Evolutionary conservation across 2,113 vertebrate genomes (phyloP), one percentile per base, ranked within the genome.

Genomic region (Ictidomys tridecemlineatus): DNA sequence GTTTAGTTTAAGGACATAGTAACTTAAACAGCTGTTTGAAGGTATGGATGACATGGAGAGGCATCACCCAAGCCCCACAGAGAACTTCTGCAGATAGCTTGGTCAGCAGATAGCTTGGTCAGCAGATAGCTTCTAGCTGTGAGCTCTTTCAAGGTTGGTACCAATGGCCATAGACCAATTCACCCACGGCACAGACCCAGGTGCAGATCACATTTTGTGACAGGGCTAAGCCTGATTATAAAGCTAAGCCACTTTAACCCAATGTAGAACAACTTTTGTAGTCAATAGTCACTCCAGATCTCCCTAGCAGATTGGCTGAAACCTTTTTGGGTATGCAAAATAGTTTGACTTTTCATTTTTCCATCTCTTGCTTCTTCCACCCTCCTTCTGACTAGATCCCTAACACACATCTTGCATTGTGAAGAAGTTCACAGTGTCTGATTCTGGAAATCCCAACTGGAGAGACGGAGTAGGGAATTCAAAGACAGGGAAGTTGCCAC

Each of bases 21-120:
- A 96, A 7, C 9, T 51, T 73, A 77, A 48, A 72, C 48, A 32
- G n/a, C 20, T 63, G 12, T 61, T 53, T 11, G 10, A 24, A 82
- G 14, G 1, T n/a, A 9, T 76, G 32, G 5, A 42, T 8, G 18
- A 58, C 14, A 32, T 11, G 28, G 13, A 34, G 16, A 20, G 0
- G 0, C 10, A 2, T 34, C 4, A 34, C 8, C 24, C 1, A 10
- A 26, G 30, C 18, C n/a, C 1, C 10, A 5, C 39, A 28, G 70
- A 92, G n/a, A 74, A 63, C 18, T 63, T 67, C 32, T n/a, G 0
- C 18, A 88, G 56, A 6, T 34, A 82, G 0, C 37, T 51, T 63
- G 30, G 11, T 93, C 12, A 30, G 67, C 51, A 63, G n/a, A 76
- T 5, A 12, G 28, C 10, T 61, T 70, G n/a, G n/a, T 93, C 12